A percentile compares a stretch with the other conserved stretches of the same genome.
Evolutionary conservation across 2,113 vertebrate genomes (phyloP).

Genomic region (Bufo gargarizans): DNA sequence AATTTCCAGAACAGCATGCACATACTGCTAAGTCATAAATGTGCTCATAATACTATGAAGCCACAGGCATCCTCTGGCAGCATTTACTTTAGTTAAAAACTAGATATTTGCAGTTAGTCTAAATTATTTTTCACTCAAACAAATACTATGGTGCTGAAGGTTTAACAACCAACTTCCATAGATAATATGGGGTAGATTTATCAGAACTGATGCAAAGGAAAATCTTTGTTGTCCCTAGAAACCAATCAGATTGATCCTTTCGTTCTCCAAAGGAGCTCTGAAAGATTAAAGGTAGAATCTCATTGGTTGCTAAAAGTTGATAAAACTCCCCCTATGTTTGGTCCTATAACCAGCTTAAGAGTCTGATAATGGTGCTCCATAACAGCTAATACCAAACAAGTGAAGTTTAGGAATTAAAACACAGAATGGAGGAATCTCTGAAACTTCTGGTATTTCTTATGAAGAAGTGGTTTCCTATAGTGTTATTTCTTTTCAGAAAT

Average conservation of each 20-base stretch:
- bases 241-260: no score
- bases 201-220: no score
- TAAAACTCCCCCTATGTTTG: not conserved
- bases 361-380: not conserved
- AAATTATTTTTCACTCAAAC: not conserved
- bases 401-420: not conserved
- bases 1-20: no score
- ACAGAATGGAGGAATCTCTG: not conserved
- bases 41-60: not conserved
- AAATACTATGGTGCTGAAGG: not conserved
- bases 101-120: not conserved
- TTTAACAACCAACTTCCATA: not conserved
- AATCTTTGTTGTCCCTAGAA: no score
- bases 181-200: not conserved
- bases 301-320: no score
- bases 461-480: not conserved
- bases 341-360: not conserved
- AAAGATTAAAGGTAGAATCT: no score
- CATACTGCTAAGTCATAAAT: not conserved
- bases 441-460: not conserved
- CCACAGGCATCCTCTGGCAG: no score
- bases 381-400: not conserved
- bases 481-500: slow-evolving; percentile 47
- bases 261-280: no score
- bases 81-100: not conserved